Percentiles rank a stretch among this genome's conserved stretches.
Conservation (phyloP, 1,140 invertebrate genomes). For the Drosophila persimilis region DNA sequence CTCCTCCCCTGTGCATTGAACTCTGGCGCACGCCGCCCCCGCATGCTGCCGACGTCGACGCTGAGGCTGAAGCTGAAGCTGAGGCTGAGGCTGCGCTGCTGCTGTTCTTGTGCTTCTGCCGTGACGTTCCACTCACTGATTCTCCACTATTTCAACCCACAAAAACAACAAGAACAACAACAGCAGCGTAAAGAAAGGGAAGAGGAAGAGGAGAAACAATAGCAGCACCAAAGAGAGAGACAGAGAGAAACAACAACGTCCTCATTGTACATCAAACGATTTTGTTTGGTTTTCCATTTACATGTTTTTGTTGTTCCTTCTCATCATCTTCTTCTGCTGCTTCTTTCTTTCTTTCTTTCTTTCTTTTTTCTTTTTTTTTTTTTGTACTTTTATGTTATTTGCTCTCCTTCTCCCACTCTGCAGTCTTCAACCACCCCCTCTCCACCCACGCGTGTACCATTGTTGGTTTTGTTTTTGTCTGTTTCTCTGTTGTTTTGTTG, state of each 20-base stretch:
- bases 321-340: slow-evolving; percentile 16
- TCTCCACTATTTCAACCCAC: slow-evolving; percentile 57
- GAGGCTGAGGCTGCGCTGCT: slow-evolving; percentile 6
- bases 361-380: not conserved
- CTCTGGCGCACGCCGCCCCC: slow-evolving; percentile 22
- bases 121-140: slow-evolving; percentile 78
- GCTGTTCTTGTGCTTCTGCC: slow-evolving; percentile 55
- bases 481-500: slow-evolving; percentile 9
- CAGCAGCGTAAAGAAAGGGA: not conserved
- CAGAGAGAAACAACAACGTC: slow-evolving; percentile 15
- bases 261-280: slow-evolving; percentile 62
- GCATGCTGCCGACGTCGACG: slow-evolving; percentile 20
- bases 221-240: slow-evolving; percentile 38
- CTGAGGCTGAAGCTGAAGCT: slow-evolving; percentile 12
- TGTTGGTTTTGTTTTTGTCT: slow-evolving; percentile 34
- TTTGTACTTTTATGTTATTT: slow-evolving; percentile 9
- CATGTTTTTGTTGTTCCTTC: slow-evolving; percentile 49
- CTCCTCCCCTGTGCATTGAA: slow-evolving; percentile 17
- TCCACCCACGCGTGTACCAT: slow-evolving; percentile 4
- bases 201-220: slow-evolving; percentile 30
- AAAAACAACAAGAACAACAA: slow-evolving; percentile 23
- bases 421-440: no score
- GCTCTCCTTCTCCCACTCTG: slow-evolving; percentile 18
- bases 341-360: no score
- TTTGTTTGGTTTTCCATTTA: slow-evolving; percentile 76